Base-by-base conservation (phyloP, 2,888 invertebrate genomes). In the Alcis repandata region DNA sequence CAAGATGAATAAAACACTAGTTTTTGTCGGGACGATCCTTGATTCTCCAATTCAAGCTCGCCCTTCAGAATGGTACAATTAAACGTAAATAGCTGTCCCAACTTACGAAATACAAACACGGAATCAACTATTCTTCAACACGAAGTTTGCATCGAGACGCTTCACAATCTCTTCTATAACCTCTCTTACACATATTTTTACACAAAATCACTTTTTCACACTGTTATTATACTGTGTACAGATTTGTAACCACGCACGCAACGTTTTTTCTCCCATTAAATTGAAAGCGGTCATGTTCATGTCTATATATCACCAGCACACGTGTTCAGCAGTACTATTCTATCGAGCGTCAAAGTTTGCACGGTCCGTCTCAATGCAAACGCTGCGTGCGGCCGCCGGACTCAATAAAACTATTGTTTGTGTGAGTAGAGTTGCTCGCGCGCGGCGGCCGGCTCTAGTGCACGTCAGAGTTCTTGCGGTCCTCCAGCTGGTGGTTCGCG, bases 401-500 rank as follows among this genome's bases (percentile, higher is more conserved):
- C 13, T 85, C 87, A 87, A 87, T 90, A 90, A 89, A 91, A 90
- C 91, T 91, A 90, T 91, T 90, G 90, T 89, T 86, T 87, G 84
- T 87, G 82, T 80, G 64, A 51, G 67, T 22, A 79, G 74, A 40
- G 79, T 74, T 72, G 77, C 69, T 73, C 72, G 79, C 75, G 76
- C 79, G 72, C 78, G 82, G 80, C 83, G 81, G 78, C 81, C 86
- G 87, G 86, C 88, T 87, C 88, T 92, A 97, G 95, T 97, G 96
- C 91, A 96, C 96, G 95, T 97, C 97, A 84, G 97, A 96, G 88
- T 96, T 95, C 94, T 97, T 97, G 89, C 97, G 96, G 77, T 71
- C 65, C 40, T 66, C 83, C 90, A 96, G 92, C 94, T 96, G 96
- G 93, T 97, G 97, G 93, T 96, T 97, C 88, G 96, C 96, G 92